Evolutionary conservation across 2,113 vertebrate species (phyloP), one percentile per base, ranked within the genome.

Genomic region (Dipodomys spectabilis): DNA sequence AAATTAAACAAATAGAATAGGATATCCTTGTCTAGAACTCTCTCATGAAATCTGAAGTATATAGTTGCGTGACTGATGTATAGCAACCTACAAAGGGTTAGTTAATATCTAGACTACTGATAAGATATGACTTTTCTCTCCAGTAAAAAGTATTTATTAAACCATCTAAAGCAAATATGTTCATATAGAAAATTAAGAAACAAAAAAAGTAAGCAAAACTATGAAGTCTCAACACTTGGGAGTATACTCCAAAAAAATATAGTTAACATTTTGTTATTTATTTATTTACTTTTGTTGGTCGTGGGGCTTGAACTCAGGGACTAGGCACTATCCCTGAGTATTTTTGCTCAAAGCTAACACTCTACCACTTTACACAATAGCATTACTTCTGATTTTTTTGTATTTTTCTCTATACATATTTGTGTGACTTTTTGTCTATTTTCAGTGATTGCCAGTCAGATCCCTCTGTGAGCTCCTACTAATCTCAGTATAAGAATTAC

Each of bases 161-260:
- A 88, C 69, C 20, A 30, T 92, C 81, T 87, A 57, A 87, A 90
- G 93, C 39, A 27, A 92, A 77, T 39, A n/a, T 18, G n/a, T 49
- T 95, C 79, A 74, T 67, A 45, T 23, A 69, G n/a, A 39, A 96
- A 83, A 95, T 81, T 91, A 89, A 53, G 62, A 94, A 86, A 71
- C 49, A 91, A 64, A 97, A 39, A 95, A 15, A 68, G 67, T 13
- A 88, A 86, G 64, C 27, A 32, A 75, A 87, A 72, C 8, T 15
- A 75, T 1, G 25, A 79, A 18, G 16, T 60, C 12, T 22, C 18
- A 57, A 57, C 15, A 53, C 10, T 53, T 53, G 49, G 49, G 49
- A 9, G 12, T 60, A 9, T n/a, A 45, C 28, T 81, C 68, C 16
- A 71, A 92, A 93, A 80, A 30, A 75, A 60, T 78, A 75, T 57